These are phyloP conservation scores for Benitochromis conjunctus DNA, from an alignment of 2,113 vertebrate species.

Conservation along the genomic window DNA sequence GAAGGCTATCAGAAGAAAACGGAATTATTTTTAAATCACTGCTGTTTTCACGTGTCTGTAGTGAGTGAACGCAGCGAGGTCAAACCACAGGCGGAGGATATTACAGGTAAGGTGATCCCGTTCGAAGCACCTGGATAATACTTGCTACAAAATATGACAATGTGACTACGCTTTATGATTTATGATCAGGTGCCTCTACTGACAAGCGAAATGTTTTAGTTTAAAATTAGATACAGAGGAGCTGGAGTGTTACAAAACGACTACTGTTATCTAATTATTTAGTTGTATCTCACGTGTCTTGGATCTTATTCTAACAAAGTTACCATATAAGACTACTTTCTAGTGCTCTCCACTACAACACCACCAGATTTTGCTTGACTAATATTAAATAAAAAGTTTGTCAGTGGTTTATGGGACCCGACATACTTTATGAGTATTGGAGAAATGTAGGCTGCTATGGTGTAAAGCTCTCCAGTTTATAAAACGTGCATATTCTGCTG, in stretches of 20 bases:
- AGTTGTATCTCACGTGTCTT: background rate
- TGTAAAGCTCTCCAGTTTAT: background rate
- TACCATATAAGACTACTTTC: background rate
- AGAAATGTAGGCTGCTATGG: background rate
- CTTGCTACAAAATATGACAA: background rate
- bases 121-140: conserved; percentile 10
- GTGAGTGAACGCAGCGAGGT: background rate
- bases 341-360: background rate
- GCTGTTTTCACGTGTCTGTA: background rate
- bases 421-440: background rate
- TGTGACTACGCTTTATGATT: background rate
- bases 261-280: background rate
- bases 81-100: conserved; percentile 1
- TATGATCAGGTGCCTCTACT: background rate
- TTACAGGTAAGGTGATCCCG: background rate
- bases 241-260: background rate
- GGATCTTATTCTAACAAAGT: background rate
- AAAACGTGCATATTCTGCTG: background rate
- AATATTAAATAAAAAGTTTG: background rate
- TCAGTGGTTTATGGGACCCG: background rate
- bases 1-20: background rate
- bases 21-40: background rate
- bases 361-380: background rate
- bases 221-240: background rate
- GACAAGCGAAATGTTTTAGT: background rate